phyloP scores from a whole-genome alignment of 2,888 invertebrate genomes.

The Malthinus flaveolus region DNA sequence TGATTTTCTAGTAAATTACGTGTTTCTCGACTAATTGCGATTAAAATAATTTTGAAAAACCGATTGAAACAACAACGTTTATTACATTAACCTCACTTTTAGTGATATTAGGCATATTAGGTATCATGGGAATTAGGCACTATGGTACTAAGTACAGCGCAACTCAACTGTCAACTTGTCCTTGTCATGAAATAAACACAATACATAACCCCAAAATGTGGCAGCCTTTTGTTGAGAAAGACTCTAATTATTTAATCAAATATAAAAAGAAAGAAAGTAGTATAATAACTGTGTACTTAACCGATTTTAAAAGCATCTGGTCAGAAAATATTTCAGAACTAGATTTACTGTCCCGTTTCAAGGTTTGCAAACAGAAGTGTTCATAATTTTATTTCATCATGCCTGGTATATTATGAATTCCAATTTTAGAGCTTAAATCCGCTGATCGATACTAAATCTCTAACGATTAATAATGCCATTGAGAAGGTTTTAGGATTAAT shows the following conservation, averaged over 20 bases:
- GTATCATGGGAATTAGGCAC: too few relatives aligned
- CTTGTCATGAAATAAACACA: too few relatives aligned
- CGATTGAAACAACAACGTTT: too few relatives aligned
- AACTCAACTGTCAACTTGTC: too few relatives aligned
- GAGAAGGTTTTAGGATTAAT: constrained; percentile 17
- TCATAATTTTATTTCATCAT: constrained; percentile 7
- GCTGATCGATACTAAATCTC: constrained; percentile 32
- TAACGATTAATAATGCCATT: constrained; percentile 2
- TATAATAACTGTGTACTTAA: constrained; percentile 33
- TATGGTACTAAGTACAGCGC: too few relatives aligned
- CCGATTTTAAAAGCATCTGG: constrained; percentile 46
- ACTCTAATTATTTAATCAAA: constrained; percentile 41
- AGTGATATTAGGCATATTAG: too few relatives aligned
- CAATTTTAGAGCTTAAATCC: constrained; percentile 43
- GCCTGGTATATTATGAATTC: too few relatives aligned
- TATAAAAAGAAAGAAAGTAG: constrained; percentile 25
- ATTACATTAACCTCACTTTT: too few relatives aligned
- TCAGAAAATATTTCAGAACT: constrained; percentile 34
- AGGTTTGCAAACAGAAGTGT: constrained; percentile 34
- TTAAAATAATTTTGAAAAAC: too few relatives aligned
- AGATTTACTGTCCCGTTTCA: constrained; percentile 38
- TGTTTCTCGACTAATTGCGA: neutral
- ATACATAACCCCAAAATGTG: too few relatives aligned
- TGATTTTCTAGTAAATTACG: too few relatives aligned
- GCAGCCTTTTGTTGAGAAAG: constrained; percentile 38